Conservation (phyloP, 2,113 vertebrate species). For the Mobula birostris region DNA sequence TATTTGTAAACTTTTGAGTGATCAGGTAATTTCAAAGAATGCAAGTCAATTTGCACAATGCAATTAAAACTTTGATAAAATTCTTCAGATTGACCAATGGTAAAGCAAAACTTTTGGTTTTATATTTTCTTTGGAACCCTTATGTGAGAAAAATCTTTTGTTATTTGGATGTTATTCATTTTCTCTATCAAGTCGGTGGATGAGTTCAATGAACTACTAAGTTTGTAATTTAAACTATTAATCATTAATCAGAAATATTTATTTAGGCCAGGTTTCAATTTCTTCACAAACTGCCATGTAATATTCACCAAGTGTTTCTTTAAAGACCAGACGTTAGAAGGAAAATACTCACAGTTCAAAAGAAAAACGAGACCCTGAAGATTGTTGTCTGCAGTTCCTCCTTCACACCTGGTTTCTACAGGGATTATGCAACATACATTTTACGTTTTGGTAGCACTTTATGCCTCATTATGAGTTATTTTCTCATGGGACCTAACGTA, state of each 20-base stretch:
- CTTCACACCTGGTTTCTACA: conserved; percentile 15
- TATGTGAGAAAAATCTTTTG: background rate
- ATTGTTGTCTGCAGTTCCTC: background rate
- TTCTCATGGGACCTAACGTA: conserved; percentile 23
- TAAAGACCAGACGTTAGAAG: background rate
- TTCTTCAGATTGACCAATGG: background rate
- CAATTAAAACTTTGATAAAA: background rate
- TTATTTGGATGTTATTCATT: background rate
- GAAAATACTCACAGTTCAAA: background rate
- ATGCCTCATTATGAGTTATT: background rate
- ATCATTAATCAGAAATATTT: background rate
- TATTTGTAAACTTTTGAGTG: background rate
- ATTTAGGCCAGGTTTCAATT: conserved; percentile 16
- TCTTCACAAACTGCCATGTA: conserved; percentile 2
- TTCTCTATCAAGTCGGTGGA: background rate
- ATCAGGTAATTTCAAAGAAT: background rate
- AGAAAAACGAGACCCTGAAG: conserved; percentile 21
- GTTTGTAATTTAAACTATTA: conserved; percentile 14
- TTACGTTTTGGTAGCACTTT: conserved; percentile 25
- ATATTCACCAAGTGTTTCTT: conserved; percentile 30
- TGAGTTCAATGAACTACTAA: conserved; percentile 1
- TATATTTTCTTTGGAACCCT: background rate
- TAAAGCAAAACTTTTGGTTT: background rate
- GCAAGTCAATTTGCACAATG: background rate
- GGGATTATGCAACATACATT: background rate